A percentile compares a stretch with the other conserved stretches of the same genome.
Evolutionary conservation across 2,113 vertebrate species (phyloP).

Genomic region (Capra hircus): DNA sequence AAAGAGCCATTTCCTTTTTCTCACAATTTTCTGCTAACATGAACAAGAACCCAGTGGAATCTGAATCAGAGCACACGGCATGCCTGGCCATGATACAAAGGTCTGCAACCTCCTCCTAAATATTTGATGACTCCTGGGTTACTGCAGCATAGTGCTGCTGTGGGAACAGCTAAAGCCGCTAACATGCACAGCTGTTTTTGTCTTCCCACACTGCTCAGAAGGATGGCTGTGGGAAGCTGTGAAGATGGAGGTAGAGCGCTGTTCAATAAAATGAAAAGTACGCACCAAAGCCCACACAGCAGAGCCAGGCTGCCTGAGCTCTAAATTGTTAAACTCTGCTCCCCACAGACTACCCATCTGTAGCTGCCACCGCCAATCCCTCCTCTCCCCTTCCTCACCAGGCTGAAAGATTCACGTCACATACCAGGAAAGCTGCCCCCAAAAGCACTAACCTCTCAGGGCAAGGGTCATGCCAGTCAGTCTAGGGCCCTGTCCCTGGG

Average conservation of each 20-base stretch:
- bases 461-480: background rate
- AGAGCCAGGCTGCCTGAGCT: background rate
- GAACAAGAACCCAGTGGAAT: constrained; percentile 32
- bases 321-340: background rate
- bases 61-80: constrained; percentile 39
- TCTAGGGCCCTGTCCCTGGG: background rate
- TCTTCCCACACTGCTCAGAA: background rate
- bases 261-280: background rate
- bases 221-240: background rate
- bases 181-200: constrained; percentile 44
- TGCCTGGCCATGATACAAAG: constrained; percentile 48
- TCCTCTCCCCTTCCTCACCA: background rate
- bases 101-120: constrained; percentile 46
- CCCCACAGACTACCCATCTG: background rate
- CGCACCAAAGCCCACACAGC: background rate
- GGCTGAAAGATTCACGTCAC: background rate
- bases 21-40: constrained; percentile 25
- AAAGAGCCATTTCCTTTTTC: constrained; percentile 33
- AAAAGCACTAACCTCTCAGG: background rate
- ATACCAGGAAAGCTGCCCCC: background rate
- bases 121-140: constrained; percentile 47
- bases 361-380: background rate
- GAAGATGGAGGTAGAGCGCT: background rate
- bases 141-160: background rate
- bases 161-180: constrained; percentile 59